Conservation (phyloP, 2,888 invertebrate genomes). For the Microctonus aethiopoides region DNA sequence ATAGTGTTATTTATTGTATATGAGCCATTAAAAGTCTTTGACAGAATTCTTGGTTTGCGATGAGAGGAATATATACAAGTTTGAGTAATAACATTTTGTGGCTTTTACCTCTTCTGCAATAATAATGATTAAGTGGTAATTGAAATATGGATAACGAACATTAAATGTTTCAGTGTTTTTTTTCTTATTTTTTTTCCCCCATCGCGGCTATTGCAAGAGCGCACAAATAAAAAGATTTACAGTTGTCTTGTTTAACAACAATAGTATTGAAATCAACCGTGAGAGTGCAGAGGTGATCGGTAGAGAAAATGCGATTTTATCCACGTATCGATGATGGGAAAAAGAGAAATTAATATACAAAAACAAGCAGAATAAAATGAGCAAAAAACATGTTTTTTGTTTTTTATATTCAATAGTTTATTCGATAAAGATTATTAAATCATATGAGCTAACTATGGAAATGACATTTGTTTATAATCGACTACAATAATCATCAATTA, state of each 20-base stretch:
- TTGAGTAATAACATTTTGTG: neutral
- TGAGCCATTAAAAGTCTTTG: neutral
- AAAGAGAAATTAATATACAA: neutral
- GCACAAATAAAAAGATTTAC: neutral
- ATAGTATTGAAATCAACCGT: neutral
- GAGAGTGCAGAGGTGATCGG: neutral
- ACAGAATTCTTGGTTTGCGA: neutral
- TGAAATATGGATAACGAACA: neutral
- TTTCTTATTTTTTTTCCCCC: neutral
- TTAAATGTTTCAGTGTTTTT: neutral
- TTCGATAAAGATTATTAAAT: neutral
- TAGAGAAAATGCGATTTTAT: neutral
- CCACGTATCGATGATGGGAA: neutral
- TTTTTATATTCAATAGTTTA: neutral
- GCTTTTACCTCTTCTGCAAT: neutral
- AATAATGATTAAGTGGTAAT: neutral
- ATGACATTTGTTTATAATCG: neutral
- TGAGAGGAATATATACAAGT: neutral
- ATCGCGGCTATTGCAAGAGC: too few species aligned
- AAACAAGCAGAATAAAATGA: neutral
- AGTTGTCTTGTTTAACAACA: neutral
- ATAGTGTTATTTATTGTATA: too few species aligned
- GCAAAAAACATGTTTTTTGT: neutral
- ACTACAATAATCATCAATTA: neutral
- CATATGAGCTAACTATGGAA: neutral